Conservation (phyloP, 1,140 invertebrate species). For the Sycophaga agraensis region DNA sequence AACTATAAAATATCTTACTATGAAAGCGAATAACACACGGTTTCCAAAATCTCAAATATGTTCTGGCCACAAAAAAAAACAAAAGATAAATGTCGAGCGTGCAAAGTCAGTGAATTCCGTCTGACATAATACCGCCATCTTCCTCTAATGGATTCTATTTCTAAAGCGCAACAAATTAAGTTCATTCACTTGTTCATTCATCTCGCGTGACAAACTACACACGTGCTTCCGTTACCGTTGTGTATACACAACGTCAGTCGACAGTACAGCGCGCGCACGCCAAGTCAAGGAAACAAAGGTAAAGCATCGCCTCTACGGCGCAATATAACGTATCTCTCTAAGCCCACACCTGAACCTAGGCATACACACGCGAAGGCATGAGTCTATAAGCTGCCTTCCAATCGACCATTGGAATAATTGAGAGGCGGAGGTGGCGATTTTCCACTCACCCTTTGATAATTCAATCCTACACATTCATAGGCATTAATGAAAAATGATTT, state of each 20-base stretch:
- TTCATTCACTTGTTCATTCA: slow-evolving; percentile 5
- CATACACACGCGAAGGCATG: neutral
- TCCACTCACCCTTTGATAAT: slow-evolving; percentile 12
- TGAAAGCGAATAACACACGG: no score
- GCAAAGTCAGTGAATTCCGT: neutral
- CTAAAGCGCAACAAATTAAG: slow-evolving; percentile 10
- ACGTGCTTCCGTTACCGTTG: neutral
- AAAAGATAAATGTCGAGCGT: no score
- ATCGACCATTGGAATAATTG: slow-evolving; percentile 13
- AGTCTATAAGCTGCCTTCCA: neutral
- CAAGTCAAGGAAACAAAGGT: neutral
- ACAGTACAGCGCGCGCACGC: neutral
- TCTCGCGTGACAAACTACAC: slow-evolving; percentile 11
- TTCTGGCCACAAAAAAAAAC: no score
- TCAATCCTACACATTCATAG: slow-evolving; percentile 19
- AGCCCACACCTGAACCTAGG: neutral
- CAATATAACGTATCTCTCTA: no score
- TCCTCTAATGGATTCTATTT: neutral
- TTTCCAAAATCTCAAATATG: no score
- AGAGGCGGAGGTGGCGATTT: neutral
- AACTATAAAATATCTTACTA: no score
- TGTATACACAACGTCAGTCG: no score
- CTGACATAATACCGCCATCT: neutral
- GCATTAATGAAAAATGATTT: no score
- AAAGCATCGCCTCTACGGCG: neutral